Evolutionary conservation across 2,888 invertebrate genomes (phyloP).

Genomic region (Neoitamus cyanurus): DNA sequence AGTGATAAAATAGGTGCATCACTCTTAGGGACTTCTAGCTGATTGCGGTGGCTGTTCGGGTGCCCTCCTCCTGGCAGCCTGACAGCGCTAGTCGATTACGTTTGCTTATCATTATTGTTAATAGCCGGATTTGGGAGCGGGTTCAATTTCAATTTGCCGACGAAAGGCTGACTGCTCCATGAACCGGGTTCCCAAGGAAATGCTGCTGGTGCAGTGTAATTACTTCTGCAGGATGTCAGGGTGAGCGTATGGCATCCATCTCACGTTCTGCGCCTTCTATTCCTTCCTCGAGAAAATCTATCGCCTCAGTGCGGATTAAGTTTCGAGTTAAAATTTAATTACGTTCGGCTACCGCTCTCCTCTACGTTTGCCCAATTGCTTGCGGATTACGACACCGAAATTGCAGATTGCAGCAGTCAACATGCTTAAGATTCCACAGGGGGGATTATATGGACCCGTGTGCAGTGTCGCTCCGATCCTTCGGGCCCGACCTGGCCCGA

Average conservation of each 20-base stretch:
- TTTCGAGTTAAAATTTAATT: conserved; percentile 34
- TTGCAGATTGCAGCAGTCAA: conserved; percentile 22
- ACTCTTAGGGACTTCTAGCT: not conserved
- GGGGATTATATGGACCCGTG: not conserved
- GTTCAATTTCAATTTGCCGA: conserved; percentile 27
- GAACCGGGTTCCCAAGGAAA: not conserved
- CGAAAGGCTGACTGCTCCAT: not conserved
- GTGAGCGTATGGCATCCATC: not conserved
- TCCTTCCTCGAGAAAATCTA: not conserved
- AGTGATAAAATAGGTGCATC: conserved; percentile 21
- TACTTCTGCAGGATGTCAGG: not conserved
- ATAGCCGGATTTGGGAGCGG: conserved; percentile 12
- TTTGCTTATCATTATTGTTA: conserved; percentile 29
- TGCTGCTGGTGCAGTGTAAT: not conserved
- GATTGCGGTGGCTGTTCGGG: not conserved
- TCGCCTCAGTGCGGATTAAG: not conserved
- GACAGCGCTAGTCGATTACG: not conserved
- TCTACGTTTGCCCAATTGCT: not conserved
- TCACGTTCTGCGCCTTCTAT: not conserved
- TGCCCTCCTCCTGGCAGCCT: not conserved
- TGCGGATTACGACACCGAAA: conserved; percentile 26
- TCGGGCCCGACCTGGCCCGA: not conserved
- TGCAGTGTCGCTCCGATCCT: not conserved
- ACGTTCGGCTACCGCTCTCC: not conserved
- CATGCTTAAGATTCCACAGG: conserved; percentile 15